A percentile compares a stretch with the other conserved stretches of the same genome.
phyloP scores from a whole-genome alignment of 2,797 vertebrate species.

The Rhynchonycteris naso region DNA sequence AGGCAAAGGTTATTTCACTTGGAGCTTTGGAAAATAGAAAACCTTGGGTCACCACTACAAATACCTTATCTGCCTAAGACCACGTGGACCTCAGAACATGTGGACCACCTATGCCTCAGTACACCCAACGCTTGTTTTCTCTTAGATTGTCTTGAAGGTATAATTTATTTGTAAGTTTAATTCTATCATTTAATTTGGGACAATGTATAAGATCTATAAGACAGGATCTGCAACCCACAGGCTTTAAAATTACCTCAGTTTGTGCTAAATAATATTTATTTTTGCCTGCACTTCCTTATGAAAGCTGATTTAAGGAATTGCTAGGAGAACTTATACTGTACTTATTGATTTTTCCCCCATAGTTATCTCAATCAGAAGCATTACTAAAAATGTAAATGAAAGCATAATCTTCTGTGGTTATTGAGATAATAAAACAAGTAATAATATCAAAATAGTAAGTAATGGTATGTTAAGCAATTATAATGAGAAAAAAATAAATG shows the following conservation, averaged over 20 bases:
- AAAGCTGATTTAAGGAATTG: not conserved
- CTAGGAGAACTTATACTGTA: not conserved
- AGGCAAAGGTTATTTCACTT: not conserved
- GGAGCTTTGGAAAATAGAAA: not conserved
- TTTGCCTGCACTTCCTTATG: not conserved
- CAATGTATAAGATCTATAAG: not conserved
- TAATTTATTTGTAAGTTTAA: conserved; percentile 18
- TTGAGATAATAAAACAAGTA: not conserved
- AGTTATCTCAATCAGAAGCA: not conserved
- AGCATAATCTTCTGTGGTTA: not conserved
- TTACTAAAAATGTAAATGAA: not conserved
- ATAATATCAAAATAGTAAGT: not conserved
- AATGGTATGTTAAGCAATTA: not conserved
- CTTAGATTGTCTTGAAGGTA: not conserved
- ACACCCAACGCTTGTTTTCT: not conserved
- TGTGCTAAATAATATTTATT: not conserved
- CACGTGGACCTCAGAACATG: not conserved
- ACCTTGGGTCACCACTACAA: not conserved
- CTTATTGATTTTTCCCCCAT: not conserved
- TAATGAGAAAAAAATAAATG: not conserved
- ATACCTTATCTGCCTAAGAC: not conserved
- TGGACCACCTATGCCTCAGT: not conserved
- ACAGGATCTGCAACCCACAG: not conserved
- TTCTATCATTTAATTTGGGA: not conserved
- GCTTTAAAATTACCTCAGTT: not conserved